Conservation (phyloP, 2,797 vertebrate species). For the Cynodonichthys magdalenae region DNA sequence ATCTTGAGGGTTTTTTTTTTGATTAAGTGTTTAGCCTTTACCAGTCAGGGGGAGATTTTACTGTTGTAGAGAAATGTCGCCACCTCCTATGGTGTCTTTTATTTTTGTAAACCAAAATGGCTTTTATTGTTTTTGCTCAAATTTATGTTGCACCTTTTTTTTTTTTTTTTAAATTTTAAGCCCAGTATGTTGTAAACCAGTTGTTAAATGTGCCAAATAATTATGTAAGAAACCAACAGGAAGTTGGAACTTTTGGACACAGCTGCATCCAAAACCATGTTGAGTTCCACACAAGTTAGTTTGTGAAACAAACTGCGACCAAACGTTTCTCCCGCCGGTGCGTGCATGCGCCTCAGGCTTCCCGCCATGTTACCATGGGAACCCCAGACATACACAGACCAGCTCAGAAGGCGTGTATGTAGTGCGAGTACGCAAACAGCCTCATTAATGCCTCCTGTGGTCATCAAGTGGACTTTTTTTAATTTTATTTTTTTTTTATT, state of each 20-base stretch:
- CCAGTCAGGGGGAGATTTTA: slow-evolving; percentile 48
- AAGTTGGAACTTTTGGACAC: slow-evolving; percentile 32
- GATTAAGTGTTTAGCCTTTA: slow-evolving; percentile 65
- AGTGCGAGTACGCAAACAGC: slow-evolving; percentile 29
- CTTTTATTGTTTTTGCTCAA: slow-evolving; percentile 70
- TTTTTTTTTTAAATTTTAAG: slow-evolving; percentile 11
- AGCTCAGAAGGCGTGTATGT: slow-evolving; percentile 34
- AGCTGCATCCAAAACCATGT: slow-evolving; percentile 3
- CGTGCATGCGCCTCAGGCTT: neutral
- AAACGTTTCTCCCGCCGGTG: slow-evolving; percentile 43
- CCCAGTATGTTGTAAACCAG: slow-evolving; percentile 71
- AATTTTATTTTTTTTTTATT: slow-evolving; percentile 22
- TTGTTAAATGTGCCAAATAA: slow-evolving; percentile 83
- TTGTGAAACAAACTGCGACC: slow-evolving; percentile 73
- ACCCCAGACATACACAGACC: slow-evolving; percentile 12
- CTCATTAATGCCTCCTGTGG: slow-evolving; percentile 55
- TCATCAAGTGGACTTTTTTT: slow-evolving; percentile 47
- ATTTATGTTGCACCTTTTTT: slow-evolving; percentile 78
- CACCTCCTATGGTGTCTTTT: slow-evolving; percentile 71
- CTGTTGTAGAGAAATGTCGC: slow-evolving; percentile 67
- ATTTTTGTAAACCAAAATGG: slow-evolving; percentile 79
- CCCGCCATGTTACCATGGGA: slow-evolving; percentile 26
- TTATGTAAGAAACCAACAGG: slow-evolving; percentile 63
- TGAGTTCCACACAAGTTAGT: slow-evolving; percentile 3
- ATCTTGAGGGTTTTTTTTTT: slow-evolving; percentile 10